A percentile compares a stretch with the other conserved stretches of the same genome.
Conservation (phyloP, 2,797 vertebrate genomes). For the Micropoecilia bifurca region DNA sequence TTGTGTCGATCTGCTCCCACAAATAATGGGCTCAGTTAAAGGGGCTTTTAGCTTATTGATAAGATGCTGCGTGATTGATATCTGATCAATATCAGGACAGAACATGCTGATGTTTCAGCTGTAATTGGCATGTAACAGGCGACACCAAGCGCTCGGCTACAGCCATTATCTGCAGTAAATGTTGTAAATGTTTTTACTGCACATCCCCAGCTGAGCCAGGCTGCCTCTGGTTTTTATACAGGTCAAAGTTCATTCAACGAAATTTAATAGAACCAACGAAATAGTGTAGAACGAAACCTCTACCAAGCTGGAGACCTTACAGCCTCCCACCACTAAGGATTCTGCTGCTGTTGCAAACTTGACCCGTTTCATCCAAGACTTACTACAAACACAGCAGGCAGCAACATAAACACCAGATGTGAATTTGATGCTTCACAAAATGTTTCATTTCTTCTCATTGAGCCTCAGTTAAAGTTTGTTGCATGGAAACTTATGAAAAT, state of each 20-base stretch:
- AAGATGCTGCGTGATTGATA: background rate
- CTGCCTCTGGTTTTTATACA: background rate
- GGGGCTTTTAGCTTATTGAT: slow-evolving; percentile 3
- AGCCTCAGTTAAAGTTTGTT: background rate
- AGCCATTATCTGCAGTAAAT: background rate
- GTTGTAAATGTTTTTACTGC: background rate
- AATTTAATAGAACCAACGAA: too few species aligned
- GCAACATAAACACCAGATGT: background rate
- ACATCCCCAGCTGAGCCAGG: background rate
- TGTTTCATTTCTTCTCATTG: background rate
- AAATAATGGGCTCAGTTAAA: slow-evolving; percentile 5
- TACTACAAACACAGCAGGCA: background rate
- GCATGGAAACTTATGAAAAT: background rate
- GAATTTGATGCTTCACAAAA: background rate
- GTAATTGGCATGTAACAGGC: background rate
- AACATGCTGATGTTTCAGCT: background rate
- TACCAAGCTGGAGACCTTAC: background rate
- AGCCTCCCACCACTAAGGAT: background rate
- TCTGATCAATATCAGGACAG: background rate
- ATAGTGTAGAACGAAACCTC: too few species aligned
- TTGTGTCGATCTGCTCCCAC: background rate
- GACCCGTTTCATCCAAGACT: background rate
- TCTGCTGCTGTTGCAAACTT: background rate
- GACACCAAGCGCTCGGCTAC: background rate
- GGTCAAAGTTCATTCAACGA: background rate